These are phyloP conservation scores for Digitonthophagus gazella DNA, from an alignment of 2,888 invertebrate species.

Conservation along the genomic window DNA sequence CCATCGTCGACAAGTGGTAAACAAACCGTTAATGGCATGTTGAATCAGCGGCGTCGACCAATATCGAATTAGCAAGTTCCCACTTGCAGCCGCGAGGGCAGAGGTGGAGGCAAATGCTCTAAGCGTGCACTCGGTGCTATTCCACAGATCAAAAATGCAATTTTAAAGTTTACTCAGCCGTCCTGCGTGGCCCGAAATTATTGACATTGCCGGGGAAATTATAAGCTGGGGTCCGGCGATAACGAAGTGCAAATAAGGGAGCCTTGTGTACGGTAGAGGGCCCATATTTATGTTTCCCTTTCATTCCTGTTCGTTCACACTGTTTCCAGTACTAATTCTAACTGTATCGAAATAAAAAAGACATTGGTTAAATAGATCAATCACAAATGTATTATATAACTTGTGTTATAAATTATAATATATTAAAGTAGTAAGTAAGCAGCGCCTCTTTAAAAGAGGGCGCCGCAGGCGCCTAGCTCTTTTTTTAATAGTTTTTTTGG, in stretches of 20 bases:
- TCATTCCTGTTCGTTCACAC: background rate
- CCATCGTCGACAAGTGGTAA: background rate
- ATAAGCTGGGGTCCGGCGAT: constrained; percentile 9
- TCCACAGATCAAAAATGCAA: constrained; percentile 13
- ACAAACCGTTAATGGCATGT: constrained; percentile 10
- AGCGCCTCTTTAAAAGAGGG: too few relatives aligned
- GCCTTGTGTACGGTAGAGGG: background rate
- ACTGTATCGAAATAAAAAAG: background rate
- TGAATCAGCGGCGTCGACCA: constrained; percentile 11
- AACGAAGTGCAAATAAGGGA: constrained; percentile 11
- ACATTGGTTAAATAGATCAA: too few relatives aligned
- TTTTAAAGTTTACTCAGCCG: constrained; percentile 15
- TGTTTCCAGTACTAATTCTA: background rate
- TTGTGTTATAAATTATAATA: too few relatives aligned
- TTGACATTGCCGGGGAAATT: constrained; percentile 10
- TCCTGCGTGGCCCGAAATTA: constrained; percentile 4
- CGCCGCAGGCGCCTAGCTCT: too few relatives aligned
- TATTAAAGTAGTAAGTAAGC: too few relatives aligned
- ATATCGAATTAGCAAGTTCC: constrained; percentile 10
- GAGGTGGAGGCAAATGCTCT: background rate
- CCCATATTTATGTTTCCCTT: constrained; percentile 4
- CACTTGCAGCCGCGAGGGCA: background rate
- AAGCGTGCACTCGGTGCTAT: background rate
- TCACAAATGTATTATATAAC: too few relatives aligned
- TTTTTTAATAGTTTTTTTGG: too few relatives aligned